Conservation (phyloP, 2,888 invertebrate genomes). For the Mythimna lalbum region DNA sequence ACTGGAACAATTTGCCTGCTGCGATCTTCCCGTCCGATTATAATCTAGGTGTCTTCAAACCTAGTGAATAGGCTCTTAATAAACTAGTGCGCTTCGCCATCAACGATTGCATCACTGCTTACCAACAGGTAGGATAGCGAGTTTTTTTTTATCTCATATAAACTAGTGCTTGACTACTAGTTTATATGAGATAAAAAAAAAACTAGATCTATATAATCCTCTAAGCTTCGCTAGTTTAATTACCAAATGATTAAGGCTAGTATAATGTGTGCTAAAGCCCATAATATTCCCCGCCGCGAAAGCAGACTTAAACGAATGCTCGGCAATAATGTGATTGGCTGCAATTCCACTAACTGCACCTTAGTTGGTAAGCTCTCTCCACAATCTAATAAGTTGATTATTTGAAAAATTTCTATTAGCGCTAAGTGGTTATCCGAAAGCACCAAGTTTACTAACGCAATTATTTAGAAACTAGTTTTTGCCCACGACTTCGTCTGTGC, state of each 20-base stretch:
- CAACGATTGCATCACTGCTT: too few species aligned
- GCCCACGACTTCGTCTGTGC: too few species aligned
- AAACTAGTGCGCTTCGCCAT: too few species aligned
- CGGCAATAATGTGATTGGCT: slow-evolving; percentile 14
- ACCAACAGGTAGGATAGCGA: too few species aligned
- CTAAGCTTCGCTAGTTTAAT: background rate
- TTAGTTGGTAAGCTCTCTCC: slow-evolving; percentile 10
- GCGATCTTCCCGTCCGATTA: too few species aligned
- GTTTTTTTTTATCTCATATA: too few species aligned
- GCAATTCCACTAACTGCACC: slow-evolving; percentile 9
- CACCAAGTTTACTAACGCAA: background rate
- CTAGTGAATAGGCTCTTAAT: too few species aligned
- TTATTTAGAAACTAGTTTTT: background rate
- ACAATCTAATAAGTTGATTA: background rate
- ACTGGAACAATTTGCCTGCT: too few species aligned
- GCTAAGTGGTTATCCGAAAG: background rate
- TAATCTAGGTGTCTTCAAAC: too few species aligned
- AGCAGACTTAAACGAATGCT: slow-evolving; percentile 6
- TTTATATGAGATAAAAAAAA: too few species aligned
- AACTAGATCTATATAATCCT: too few species aligned
- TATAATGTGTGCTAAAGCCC: background rate
- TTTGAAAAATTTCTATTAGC: slow-evolving; percentile 5
- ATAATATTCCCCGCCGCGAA: background rate
- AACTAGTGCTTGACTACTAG: too few species aligned
- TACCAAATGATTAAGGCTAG: background rate